Conservation (phyloP, 1,140 invertebrate species). For the Drosophila albomicans region DNA sequence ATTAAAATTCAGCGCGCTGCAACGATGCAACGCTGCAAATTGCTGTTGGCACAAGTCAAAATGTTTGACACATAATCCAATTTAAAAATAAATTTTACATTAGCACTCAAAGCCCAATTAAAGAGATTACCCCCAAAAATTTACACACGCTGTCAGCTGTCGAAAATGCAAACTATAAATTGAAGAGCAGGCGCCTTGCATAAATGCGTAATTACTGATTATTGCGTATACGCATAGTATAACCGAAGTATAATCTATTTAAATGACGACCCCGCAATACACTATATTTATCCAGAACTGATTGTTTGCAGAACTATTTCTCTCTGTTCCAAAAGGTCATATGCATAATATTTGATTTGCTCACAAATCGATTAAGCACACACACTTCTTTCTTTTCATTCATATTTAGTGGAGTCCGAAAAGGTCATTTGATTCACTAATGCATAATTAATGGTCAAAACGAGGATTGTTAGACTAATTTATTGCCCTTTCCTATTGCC, state of each 20-base stretch:
- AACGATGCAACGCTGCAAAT: constrained; percentile 35
- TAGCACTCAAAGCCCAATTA: constrained; percentile 53
- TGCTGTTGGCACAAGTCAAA: constrained; percentile 76
- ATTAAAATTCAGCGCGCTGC: constrained; percentile 70
- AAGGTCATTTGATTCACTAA: not conserved
- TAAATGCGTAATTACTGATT: constrained; percentile 18
- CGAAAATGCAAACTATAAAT: not conserved
- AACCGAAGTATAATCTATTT: not conserved
- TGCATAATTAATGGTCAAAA: not conserved
- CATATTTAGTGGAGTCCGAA: not conserved
- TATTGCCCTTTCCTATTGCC: not conserved
- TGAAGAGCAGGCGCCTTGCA: not conserved
- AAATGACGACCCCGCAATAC: not conserved
- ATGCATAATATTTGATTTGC: not conserved
- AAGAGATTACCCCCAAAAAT: constrained; percentile 28
- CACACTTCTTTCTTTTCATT: not conserved
- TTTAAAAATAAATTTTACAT: constrained; percentile 78
- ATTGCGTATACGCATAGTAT: not conserved
- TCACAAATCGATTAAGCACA: not conserved
- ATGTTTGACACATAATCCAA: constrained; percentile 80
- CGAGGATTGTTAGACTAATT: not conserved
- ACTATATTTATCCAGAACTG: too few species aligned
- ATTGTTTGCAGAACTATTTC: not conserved
- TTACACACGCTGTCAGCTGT: constrained; percentile 3
- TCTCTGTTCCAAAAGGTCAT: not conserved